Base-by-base conservation (phyloP, 2,797 vertebrate genomes). In the Pseudomugil tenellus region DNA sequence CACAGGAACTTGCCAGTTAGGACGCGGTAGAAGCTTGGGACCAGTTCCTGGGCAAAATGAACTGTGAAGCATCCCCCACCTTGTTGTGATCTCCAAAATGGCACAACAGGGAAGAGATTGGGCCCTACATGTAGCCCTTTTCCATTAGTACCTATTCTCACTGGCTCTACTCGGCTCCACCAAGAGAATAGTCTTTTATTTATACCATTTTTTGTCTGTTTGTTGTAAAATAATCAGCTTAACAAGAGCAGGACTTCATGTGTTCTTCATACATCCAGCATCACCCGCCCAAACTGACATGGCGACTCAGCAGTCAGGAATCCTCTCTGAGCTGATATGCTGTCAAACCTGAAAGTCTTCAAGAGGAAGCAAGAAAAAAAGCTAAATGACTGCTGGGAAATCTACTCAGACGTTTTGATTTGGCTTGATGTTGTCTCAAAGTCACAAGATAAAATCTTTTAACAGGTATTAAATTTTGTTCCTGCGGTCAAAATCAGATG, bases 301-400 rank as follows among this genome's bases (percentile, higher is more conserved):
- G 54, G 53, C 67, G 29, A 55, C 34, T 74, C 68, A 57, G 46
- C 41, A 34, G 16, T 51, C 54, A 78, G 55, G 70, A 83, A 77
- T 75, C 55, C 67, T 69, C 72, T 41, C 83, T 62, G 54, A 72
- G 48, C 14, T 65, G 34, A 71, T 56, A 26, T 64, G 71, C 54
- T 46, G 81, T 81, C 73, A 72, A 88, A 89, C 84, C 77, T 81
- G 87, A 89, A 85, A 82, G 16, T 72, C 72, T 79, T 72, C n/a
- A 76, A 6, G 46, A 79, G 74, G 77, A 84, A 84, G 73, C 51
- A 41, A 17, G 12, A 17, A 41, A 43, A 82, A 43, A 82, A 82
- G 72, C 35, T 62, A 63, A 25, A 52, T 13, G 26, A 58, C 53
- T 54, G 59, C 31, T 72, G 16, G 21, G 75, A 74, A 64, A 70